Conservation (phyloP, 2,113 vertebrate species). For the Notechis scutatus region DNA sequence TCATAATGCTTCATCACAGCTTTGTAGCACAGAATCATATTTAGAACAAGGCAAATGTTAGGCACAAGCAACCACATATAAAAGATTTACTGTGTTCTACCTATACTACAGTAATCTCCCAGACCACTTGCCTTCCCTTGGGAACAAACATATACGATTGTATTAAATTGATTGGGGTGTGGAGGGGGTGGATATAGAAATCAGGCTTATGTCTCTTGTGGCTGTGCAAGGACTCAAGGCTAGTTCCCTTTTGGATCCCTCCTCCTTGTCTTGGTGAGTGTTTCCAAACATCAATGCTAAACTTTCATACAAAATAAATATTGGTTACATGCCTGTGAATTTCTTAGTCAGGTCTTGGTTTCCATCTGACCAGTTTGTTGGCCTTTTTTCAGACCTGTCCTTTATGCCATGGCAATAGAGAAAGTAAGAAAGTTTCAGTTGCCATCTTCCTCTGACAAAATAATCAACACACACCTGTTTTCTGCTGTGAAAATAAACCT, state of each 20-base stretch:
- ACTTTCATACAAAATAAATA: slow-evolving; percentile 32
- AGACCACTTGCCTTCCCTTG: not conserved
- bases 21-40: not conserved
- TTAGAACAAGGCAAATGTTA: not conserved
- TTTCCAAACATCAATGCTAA: not conserved
- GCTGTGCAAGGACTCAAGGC: not conserved
- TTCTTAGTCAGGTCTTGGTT: slow-evolving; percentile 9
- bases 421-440: slow-evolving; percentile 51
- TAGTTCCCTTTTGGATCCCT: not conserved
- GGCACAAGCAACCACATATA: not conserved
- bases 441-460: slow-evolving; percentile 59
- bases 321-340: slow-evolving; percentile 27
- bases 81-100: not conserved
- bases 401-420: slow-evolving; percentile 58
- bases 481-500: slow-evolving; percentile 58
- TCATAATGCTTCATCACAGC: not conserved
- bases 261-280: not conserved
- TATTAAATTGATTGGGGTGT: not conserved
- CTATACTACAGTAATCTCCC: not conserved
- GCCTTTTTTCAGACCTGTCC: slow-evolving; percentile 56
- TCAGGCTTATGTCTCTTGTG: not conserved
- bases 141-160: not conserved
- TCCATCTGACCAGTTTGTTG: slow-evolving; percentile 50
- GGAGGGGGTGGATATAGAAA: too few relatives aligned
- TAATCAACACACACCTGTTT: slow-evolving; percentile 73